Percentiles rank a stretch among this genome's conserved stretches.
These are phyloP conservation scores for Cepaea hortensis DNA, from an alignment of 2,888 invertebrate species.

Conservation along the genomic window DNA sequence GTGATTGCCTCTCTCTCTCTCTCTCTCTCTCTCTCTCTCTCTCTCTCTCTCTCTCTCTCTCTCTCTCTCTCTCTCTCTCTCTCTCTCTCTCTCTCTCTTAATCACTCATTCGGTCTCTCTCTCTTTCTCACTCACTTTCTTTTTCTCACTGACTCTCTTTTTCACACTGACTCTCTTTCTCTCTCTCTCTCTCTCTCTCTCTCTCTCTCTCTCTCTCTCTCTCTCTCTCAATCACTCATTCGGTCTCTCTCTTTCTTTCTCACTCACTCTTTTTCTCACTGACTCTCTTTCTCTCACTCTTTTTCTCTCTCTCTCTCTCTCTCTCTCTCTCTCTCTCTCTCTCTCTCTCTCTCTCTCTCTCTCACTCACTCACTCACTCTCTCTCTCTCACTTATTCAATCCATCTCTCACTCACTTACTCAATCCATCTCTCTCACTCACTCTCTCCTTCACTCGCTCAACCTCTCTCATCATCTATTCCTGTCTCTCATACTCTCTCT, in stretches of 20 bases:
- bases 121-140: conserved; percentile 1
- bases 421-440: background rate
- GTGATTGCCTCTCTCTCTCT: too few relatives aligned
- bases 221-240: conserved; percentile 11
- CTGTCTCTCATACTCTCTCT: background rate
- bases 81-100: conserved; percentile 33
- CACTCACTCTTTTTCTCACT: background rate
- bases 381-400: background rate
- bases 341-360: conserved; percentile 17
- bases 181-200: background rate
- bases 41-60: background rate
- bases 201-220: background rate
- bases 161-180: background rate
- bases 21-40: too few relatives aligned
- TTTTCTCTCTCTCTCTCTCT: conserved; percentile 27
- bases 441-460: background rate
- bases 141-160: background rate
- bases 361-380: background rate
- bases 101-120: conserved; percentile 38
- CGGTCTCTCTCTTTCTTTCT: conserved; percentile 3
- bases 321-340: conserved; percentile 2
- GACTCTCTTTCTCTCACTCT: background rate
- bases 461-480: background rate
- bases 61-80: conserved; percentile 25
- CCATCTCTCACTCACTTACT: background rate